Evolutionary conservation across 2,113 vertebrate species (phyloP).

Genomic region (Pardalotus punctatus): DNA sequence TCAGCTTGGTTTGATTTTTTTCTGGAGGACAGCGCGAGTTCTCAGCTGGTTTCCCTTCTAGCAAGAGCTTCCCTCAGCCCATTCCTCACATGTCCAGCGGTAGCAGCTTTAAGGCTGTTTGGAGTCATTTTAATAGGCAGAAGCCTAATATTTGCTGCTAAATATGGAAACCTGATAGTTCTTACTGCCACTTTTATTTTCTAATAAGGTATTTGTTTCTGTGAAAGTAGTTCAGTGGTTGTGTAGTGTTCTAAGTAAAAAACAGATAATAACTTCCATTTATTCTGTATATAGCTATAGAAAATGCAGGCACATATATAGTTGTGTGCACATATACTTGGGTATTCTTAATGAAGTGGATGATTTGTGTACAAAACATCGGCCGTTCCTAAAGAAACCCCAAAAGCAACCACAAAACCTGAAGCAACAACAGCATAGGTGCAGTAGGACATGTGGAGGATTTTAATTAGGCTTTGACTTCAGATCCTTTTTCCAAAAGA

Average conservation of each 20-base stretch:
- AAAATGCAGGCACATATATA: not conserved
- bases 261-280: not conserved
- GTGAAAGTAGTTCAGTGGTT: not conserved
- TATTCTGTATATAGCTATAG: not conserved
- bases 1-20: not conserved
- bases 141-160: not conserved
- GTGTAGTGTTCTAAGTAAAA: not conserved
- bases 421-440: not conserved
- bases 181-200: not conserved
- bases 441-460: not conserved
- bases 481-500: slow-evolving; percentile 36
- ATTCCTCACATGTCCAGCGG: not conserved
- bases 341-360: not conserved
- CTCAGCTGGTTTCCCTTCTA: not conserved
- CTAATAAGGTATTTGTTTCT: not conserved
- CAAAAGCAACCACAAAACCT: not conserved
- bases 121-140: not conserved
- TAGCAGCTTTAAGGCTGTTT: not conserved
- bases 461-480: slow-evolving; percentile 46
- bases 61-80: not conserved
- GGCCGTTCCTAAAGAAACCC: not conserved
- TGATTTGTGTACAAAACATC: not conserved
- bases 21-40: not conserved
- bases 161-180: not conserved
- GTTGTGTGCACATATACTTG: not conserved